These are phyloP conservation scores for Drosophila pallidifrons DNA, from an alignment of 1,140 invertebrate genomes.

Conservation along the genomic window DNA sequence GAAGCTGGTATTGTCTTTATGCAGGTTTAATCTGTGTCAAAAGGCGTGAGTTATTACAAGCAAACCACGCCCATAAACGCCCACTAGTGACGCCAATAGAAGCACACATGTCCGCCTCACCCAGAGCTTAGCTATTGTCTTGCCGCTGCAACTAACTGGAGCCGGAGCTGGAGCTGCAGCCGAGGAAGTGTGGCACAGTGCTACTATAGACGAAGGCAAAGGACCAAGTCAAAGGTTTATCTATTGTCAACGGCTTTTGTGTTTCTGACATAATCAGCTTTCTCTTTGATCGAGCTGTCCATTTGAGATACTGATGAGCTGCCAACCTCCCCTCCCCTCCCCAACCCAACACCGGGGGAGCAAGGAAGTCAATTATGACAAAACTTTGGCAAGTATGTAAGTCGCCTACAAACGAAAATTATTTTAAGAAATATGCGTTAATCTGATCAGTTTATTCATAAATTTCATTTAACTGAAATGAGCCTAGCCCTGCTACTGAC, in stretches of 20 bases:
- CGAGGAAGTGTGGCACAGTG: not conserved
- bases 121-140: slow-evolving; percentile 42
- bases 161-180: slow-evolving; percentile 3
- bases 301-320: slow-evolving; percentile 43
- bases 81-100: slow-evolving; percentile 30
- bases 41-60: slow-evolving; percentile 83
- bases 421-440: too few relatives aligned
- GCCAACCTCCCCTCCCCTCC: not conserved
- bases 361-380: slow-evolving; percentile 47
- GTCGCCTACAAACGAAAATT: too few relatives aligned
- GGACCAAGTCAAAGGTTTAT: slow-evolving; percentile 75
- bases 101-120: slow-evolving; percentile 34
- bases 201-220: too few relatives aligned
- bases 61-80: slow-evolving; percentile 58
- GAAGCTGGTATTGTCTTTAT: slow-evolving; percentile 58
- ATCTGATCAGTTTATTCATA: too few relatives aligned
- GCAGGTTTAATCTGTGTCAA: slow-evolving; percentile 82
- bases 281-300: slow-evolving; percentile 57
- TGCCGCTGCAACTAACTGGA: slow-evolving; percentile 31
- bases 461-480: too few relatives aligned
- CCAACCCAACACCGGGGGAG: too few relatives aligned
- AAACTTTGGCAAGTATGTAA: not conserved
- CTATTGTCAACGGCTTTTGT: slow-evolving; percentile 79
- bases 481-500: not conserved
- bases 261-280: slow-evolving; percentile 67